Conservation (phyloP, 1,140 invertebrate species). For the Drosophila busckii region DNA sequence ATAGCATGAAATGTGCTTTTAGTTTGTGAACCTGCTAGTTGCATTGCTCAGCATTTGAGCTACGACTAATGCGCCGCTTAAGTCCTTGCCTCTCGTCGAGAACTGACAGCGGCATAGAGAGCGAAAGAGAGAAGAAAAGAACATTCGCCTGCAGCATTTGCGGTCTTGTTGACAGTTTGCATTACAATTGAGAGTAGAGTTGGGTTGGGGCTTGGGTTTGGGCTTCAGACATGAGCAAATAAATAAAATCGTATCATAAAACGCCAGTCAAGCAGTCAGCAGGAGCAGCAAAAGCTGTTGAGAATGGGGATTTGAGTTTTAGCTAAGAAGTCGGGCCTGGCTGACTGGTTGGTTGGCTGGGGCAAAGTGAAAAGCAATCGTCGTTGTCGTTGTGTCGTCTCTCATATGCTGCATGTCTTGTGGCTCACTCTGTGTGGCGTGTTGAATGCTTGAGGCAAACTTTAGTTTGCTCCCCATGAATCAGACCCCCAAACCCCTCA, state of each 20-base stretch:
- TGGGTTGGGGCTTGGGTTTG: conserved; percentile 21
- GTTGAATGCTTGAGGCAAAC: conserved; percentile 67
- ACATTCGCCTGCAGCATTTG: conserved; percentile 48
- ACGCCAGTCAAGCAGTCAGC: conserved; percentile 31
- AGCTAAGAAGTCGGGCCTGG: too few relatives aligned
- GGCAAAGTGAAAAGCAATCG: conserved; percentile 68
- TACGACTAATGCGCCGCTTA: conserved; percentile 48
- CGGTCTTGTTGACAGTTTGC: conserved; percentile 69
- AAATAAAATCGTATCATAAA: conserved; percentile 73
- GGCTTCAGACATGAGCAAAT: conserved; percentile 48
- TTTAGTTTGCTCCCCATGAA: conserved; percentile 7
- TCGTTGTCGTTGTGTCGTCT: conserved; percentile 44
- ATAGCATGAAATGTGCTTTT: too few relatives aligned
- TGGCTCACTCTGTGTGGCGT: conserved; percentile 64
- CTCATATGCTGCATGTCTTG: conserved; percentile 57
- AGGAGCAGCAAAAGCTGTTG: conserved; percentile 1
- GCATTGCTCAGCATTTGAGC: conserved; percentile 41
- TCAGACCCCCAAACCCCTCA: neutral
- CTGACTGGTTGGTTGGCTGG: conserved; percentile 7
- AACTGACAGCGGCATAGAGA: conserved; percentile 29
- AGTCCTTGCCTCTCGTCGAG: conserved; percentile 33
- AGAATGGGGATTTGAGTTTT: neutral
- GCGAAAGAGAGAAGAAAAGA: conserved; percentile 29
- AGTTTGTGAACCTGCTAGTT: conserved; percentile 38
- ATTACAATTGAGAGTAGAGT: conserved; percentile 67